phyloP scores from a whole-genome alignment of 2,797 vertebrate species.

The Brachymystax lenok region DNA sequence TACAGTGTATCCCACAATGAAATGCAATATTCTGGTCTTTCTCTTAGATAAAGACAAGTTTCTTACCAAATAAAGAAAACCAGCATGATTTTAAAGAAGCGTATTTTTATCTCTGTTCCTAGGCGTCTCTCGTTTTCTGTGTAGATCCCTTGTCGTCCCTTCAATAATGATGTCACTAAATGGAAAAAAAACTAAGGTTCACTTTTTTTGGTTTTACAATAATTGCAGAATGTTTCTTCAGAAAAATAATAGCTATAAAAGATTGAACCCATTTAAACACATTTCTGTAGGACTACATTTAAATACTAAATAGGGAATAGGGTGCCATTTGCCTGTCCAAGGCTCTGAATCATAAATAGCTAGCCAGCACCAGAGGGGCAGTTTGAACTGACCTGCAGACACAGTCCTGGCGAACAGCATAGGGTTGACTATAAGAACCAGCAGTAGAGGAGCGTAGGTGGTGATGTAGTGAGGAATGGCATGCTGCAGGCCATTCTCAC shows the following conservation, averaged over 20 bases:
- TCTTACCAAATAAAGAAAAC: conserved; percentile 92
- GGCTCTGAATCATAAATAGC: neutral
- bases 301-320: neutral
- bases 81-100: conserved; percentile 98
- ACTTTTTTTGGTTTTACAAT: neutral
- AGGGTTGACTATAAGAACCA: conserved; percentile 89
- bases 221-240: neutral
- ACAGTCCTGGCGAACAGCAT: conserved; percentile 87
- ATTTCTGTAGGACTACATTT: neutral
- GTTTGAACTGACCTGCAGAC: conserved; percentile 78
- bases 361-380: neutral
- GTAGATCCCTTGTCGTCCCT: conserved; percentile 95
- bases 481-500: conserved; percentile 90
- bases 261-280: neutral
- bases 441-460: conserved; percentile 87
- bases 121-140: conserved; percentile 92
- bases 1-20: neutral
- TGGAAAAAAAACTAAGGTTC: neutral
- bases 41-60: neutral
- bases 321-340: neutral
- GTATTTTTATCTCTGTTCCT: conserved; percentile 86
- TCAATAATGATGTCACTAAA: conserved; percentile 90
- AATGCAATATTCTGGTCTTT: neutral
- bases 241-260: neutral
- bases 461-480: conserved; percentile 94